phyloP scores from a whole-genome alignment of 2,888 invertebrate genomes.

The Panorpa germanica region DNA sequence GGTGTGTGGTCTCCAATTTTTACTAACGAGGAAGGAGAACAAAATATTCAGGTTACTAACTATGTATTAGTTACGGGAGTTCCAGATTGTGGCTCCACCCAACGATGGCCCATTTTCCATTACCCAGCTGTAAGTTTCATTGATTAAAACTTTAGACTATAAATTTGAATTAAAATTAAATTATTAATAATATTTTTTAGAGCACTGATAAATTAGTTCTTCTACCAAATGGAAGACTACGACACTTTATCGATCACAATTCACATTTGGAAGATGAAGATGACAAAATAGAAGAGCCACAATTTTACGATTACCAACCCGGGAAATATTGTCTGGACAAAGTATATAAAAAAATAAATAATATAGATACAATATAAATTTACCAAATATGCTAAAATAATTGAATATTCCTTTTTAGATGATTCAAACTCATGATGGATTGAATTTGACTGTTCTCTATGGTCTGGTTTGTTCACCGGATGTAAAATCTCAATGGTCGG shows the following conservation, averaged over 20 bases:
- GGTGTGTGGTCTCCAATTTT: slow-evolving; percentile 40
- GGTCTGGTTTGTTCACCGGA: slow-evolving; percentile 58
- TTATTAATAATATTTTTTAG: slow-evolving; percentile 20
- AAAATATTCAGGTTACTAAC: slow-evolving; percentile 31
- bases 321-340: slow-evolving; percentile 71
- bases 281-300: slow-evolving; percentile 29
- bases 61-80: slow-evolving; percentile 39
- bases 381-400: not conserved
- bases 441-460: slow-evolving; percentile 38
- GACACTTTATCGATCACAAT: slow-evolving; percentile 49
- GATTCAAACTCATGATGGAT: slow-evolving; percentile 17
- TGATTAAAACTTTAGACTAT: not conserved
- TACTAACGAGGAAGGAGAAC: slow-evolving; percentile 38
- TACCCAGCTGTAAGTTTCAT: slow-evolving; percentile 19
- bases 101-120: slow-evolving; percentile 47
- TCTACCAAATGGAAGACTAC: slow-evolving; percentile 46
- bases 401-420: slow-evolving; percentile 15
- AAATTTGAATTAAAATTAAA: slow-evolving; percentile 7
- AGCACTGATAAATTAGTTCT: slow-evolving; percentile 33
- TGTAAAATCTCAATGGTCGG: slow-evolving; percentile 50
- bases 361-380: not conserved
- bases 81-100: slow-evolving; percentile 50
- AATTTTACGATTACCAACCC: slow-evolving; percentile 49
- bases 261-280: slow-evolving; percentile 25
- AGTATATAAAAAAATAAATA: slow-evolving; percentile 24